Conservation (phyloP, 2,797 vertebrate species). For the Scomberomorus guttatus region DNA sequence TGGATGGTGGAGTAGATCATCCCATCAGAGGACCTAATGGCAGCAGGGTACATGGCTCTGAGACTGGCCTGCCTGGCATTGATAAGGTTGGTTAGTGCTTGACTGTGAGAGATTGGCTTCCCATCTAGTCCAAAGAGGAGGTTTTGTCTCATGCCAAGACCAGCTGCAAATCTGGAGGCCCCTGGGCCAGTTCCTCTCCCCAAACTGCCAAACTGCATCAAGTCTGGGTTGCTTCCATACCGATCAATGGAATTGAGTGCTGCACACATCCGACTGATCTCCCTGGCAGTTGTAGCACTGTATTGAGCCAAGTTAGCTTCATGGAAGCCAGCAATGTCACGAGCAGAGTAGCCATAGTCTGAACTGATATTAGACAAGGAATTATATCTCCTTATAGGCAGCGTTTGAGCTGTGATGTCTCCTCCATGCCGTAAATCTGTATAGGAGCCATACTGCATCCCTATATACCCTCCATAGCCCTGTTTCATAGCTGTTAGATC, state of each 20-base stretch:
- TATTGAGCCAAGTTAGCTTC: constrained; percentile 98
- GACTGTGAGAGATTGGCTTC: constrained; percentile 86
- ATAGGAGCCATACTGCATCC: constrained; percentile 96
- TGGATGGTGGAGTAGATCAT: constrained; percentile 99
- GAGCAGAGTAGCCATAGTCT: constrained; percentile 92
- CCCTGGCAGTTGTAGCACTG: constrained; percentile 96
- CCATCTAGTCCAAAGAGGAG: constrained; percentile 92
- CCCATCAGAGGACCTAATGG: constrained; percentile 94
- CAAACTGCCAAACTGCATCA: constrained; percentile 88
- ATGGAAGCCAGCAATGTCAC: constrained; percentile 92
- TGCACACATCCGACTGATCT: constrained; percentile 99
- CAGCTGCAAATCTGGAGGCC: constrained; percentile 83
- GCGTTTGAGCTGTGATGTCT: constrained; percentile 88
- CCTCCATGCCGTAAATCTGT: constrained; percentile 94
- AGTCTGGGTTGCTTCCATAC: constrained; percentile 90
- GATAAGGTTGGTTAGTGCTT: constrained; percentile 89
- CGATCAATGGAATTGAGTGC: constrained; percentile 98
- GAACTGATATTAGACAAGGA: constrained; percentile 97
- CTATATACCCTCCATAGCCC: constrained; percentile 91
- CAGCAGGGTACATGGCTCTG: constrained; percentile 93
- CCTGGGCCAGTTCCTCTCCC: constrained; percentile 80
- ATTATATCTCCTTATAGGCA: constrained; percentile 95
- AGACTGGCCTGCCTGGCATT: constrained; percentile 89
- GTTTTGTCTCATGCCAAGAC: constrained; percentile 87
- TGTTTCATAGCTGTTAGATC: constrained; percentile 94